Percentiles rank a stretch among this genome's conserved stretches.
Evolutionary conservation across 2,888 invertebrate species (phyloP).

Genomic region (Clepsis dumicolana): DNA sequence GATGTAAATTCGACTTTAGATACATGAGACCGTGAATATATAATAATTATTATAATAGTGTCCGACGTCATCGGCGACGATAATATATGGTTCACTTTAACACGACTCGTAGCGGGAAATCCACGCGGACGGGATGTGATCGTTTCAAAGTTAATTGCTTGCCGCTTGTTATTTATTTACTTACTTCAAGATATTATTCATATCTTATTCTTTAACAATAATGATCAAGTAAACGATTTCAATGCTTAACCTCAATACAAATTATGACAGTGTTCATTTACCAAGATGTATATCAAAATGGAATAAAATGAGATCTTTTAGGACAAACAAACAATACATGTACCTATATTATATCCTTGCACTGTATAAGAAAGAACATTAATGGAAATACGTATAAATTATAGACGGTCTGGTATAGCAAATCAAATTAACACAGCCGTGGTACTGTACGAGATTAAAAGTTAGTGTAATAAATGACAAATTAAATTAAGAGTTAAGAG

Average conservation of each 20-base stretch:
- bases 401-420: not conserved
- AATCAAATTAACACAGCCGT: constrained; percentile 2
- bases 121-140: constrained; percentile 83
- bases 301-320: not conserved
- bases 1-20: constrained; percentile 73
- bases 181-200: constrained; percentile 47
- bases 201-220: constrained; percentile 47
- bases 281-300: not conserved
- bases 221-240: constrained; percentile 4
- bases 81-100: constrained; percentile 83
- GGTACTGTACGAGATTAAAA: not conserved
- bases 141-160: constrained; percentile 77
- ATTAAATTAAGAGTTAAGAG: not conserved
- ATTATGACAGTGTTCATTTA: not conserved
- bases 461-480: not conserved
- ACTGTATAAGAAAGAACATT: not conserved
- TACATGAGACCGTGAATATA: constrained; percentile 56
- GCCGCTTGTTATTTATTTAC: constrained; percentile 72
- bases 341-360: not conserved
- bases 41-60: constrained; percentile 56
- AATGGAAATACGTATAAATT: constrained; percentile 10
- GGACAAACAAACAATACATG: not conserved
- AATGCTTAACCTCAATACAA: not conserved
- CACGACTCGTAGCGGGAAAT: constrained; percentile 83
- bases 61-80: constrained; percentile 78